Percentiles rank a stretch among this genome's conserved stretches.
Conservation (phyloP, 2,113 vertebrate species). For the Daboia siamensis region DNA sequence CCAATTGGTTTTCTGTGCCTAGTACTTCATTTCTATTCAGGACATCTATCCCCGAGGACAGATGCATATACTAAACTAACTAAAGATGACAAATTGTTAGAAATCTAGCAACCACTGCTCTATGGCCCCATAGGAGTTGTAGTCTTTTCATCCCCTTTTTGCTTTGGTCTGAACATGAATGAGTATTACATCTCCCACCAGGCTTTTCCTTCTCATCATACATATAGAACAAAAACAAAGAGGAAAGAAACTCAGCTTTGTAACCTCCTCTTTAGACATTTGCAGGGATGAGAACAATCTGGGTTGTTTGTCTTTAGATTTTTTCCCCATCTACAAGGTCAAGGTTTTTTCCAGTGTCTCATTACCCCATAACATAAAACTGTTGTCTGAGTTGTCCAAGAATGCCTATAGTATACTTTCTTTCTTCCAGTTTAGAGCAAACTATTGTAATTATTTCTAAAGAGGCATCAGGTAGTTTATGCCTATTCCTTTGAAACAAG, state of each 20-base stretch:
- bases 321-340: not conserved
- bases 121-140: not conserved
- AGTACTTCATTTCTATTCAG: not conserved
- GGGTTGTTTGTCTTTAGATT: not conserved
- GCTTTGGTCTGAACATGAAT: not conserved
- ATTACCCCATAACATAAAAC: not conserved
- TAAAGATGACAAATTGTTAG: not conserved
- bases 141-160: constrained; percentile 2
- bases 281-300: not conserved
- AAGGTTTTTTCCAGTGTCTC: not conserved
- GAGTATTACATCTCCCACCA: not conserved
- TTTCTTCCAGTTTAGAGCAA: not conserved
- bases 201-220: not conserved
- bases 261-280: not conserved
- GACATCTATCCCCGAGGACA: not conserved
- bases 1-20: not conserved
- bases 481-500: not conserved
- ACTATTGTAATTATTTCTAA: not conserved
- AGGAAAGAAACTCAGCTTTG: not conserved
- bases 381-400: not conserved
- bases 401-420: not conserved
- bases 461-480: not conserved
- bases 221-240: not conserved
- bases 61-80: not conserved
- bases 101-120: constrained; percentile 6